Percentiles rank a stretch among this genome's conserved stretches.
These are phyloP conservation scores for Bembecia ichneumoniformis DNA, from an alignment of 2,888 invertebrate species.

Conservation along the genomic window DNA sequence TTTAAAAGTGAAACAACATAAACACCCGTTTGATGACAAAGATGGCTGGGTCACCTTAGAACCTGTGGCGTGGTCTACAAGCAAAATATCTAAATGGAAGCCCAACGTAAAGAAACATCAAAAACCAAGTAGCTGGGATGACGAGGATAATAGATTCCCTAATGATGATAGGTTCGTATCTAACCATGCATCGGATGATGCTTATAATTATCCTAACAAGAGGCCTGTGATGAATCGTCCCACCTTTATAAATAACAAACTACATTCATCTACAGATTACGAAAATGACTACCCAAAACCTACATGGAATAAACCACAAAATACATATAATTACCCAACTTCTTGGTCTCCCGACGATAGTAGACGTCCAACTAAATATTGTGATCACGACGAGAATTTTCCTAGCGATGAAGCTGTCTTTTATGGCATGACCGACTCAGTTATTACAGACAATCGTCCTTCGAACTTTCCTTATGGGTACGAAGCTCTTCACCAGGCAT, in stretches of 20 bases:
- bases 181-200: constrained; percentile 33
- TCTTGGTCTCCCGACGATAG: constrained; percentile 57
- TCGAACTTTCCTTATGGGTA: constrained; percentile 63
- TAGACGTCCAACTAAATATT: constrained; percentile 51
- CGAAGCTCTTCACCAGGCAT: constrained; percentile 51
- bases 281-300: constrained; percentile 56
- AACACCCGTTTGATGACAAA: constrained; percentile 77
- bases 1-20: constrained; percentile 67
- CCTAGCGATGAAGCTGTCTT: constrained; percentile 40
- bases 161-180: constrained; percentile 21
- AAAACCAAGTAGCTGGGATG: constrained; percentile 57
- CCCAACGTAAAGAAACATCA: constrained; percentile 73
- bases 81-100: constrained; percentile 86
- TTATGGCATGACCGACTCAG: constrained; percentile 55
- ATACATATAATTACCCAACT: constrained; percentile 32
- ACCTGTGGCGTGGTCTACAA: constrained; percentile 84
- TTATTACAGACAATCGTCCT: constrained; percentile 63
- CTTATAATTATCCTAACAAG: constrained; percentile 39
- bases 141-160: constrained; percentile 44
- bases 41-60: constrained; percentile 85
- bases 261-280: constrained; percentile 43
- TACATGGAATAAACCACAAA: constrained; percentile 45
- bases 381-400: constrained; percentile 46
- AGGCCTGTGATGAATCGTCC: constrained; percentile 45
- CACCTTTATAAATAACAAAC: constrained; percentile 51